These are phyloP conservation scores for Apogon hyalosoma DNA, from an alignment of 2,797 vertebrate species.

Conservation along the genomic window DNA sequence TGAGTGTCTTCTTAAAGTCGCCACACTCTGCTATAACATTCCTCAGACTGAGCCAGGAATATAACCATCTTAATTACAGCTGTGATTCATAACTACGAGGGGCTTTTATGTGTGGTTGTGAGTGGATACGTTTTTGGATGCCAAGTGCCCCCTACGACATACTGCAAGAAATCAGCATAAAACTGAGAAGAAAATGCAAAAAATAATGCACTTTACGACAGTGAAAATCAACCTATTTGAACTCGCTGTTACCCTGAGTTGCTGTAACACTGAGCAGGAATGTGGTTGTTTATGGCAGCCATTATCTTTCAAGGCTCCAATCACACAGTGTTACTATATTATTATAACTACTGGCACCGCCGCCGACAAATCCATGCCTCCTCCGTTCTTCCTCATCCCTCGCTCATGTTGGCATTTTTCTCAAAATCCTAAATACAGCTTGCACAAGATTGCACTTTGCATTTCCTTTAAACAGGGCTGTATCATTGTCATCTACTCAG, in stretches of 20 bases:
- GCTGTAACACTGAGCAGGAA: constrained; percentile 35
- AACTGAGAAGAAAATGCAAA: constrained; percentile 30
- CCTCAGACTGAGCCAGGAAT: constrained; percentile 60
- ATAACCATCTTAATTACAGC: constrained; percentile 70
- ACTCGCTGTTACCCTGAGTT: constrained; percentile 22
- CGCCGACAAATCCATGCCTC: constrained; percentile 39
- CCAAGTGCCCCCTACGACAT: constrained; percentile 29
- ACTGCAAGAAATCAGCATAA: constrained; percentile 19
- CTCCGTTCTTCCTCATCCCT: constrained; percentile 44
- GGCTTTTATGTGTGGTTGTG: constrained; percentile 51
- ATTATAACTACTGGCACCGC: constrained; percentile 54
- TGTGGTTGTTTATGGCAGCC: constrained; percentile 39
- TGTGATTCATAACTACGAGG: constrained; percentile 64
- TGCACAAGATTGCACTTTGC: constrained; percentile 31
- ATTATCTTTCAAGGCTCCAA: constrained; percentile 57
- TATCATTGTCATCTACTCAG: constrained; percentile 37
- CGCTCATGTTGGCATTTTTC: constrained; percentile 33
- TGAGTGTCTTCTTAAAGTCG: constrained; percentile 47
- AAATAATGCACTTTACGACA: constrained; percentile 41
- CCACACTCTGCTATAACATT: constrained; percentile 57
- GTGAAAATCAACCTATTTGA: constrained; percentile 50
- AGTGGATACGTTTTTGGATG: constrained; percentile 37
- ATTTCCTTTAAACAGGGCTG: constrained; percentile 32
- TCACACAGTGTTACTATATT: constrained; percentile 43
- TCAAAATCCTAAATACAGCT: constrained; percentile 34